Evolutionary conservation across 2,113 vertebrate species (phyloP).

Genomic region (Melierax canorus): DNA sequence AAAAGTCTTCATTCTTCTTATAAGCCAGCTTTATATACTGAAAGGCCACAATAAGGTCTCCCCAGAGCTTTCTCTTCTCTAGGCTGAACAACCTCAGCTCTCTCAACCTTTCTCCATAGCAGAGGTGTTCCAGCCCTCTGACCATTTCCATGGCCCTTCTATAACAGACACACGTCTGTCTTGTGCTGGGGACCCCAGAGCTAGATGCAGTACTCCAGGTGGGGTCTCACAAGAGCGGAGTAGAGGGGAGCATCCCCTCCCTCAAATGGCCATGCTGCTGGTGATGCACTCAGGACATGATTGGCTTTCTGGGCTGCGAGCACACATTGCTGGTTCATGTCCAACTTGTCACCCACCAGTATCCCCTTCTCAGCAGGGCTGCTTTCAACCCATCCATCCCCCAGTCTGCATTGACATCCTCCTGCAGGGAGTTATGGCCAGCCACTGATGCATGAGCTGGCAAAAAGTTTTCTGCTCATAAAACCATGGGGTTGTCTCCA

Average conservation of each 20-base stretch:
- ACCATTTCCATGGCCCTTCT: not conserved
- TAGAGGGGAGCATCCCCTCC: not conserved
- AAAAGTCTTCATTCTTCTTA: not conserved
- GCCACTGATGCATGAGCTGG: not conserved
- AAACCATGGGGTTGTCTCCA: accelerated
- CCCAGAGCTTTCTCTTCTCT: not conserved
- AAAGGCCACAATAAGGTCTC: not conserved
- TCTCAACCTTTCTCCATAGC: not conserved
- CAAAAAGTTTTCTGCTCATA: not conserved
- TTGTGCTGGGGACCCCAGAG: not conserved
- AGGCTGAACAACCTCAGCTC: not conserved
- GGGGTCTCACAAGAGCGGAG: not conserved
- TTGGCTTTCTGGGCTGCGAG: not conserved
- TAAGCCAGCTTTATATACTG: not conserved
- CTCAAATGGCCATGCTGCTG: not conserved
- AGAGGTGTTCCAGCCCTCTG: not conserved
- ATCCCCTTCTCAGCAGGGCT: not conserved
- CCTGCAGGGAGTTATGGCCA: not conserved
- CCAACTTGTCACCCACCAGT: not conserved
- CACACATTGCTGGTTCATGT: accelerated
- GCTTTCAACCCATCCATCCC: not conserved
- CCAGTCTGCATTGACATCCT: not conserved
- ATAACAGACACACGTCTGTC: not conserved
- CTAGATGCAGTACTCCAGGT: not conserved
- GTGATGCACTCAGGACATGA: not conserved